Base-by-base conservation (phyloP, 2,113 vertebrate genomes). In the Pycnonotus jocosus region DNA sequence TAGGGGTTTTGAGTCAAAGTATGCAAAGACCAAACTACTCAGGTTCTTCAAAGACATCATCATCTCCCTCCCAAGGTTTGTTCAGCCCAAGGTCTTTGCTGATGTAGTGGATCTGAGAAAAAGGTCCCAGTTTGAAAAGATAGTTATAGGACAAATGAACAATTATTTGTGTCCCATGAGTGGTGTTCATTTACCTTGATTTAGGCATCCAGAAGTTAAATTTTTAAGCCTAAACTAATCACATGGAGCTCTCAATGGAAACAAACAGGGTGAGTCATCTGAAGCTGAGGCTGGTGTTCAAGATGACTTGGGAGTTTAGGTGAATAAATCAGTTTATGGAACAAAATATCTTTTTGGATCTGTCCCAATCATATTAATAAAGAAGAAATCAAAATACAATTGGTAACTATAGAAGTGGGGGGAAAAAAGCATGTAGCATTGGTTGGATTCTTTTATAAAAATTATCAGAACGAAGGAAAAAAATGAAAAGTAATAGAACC, bases 111-210 rank as follows among this genome's bases (percentile, higher is more conserved):
- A 57, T 51, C 37, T 64, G 40, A 61, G 25, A 73, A 9, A 80
- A 94, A 80, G 27, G 22, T 37, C 47, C 5, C 45, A 54, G 30
- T 56, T 35, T 72, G 44, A 79, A 79, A 69, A 91, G 19, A 58
- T 0, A 53, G 15, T n/a, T 65, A 58, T 0, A 58, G 11, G 47
- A 40, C 9, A 71, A 33, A 10, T n/a, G n/a, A 77, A 54, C 2
- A 60, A 45, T 71, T 53, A 50, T 37, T 81, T 79, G 21, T 42
- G 17, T 68, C 61, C 44, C 17, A 13, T 53, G 44, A 60, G 35
- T 7, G 15, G 6, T 11, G 37, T 33, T 65, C 5, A 64, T 72
- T 77, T 77, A 69, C 22, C 27, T 22, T 40, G 42, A 77, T 11
- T 60, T n/a, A 62, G 18, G 11, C 27, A 42, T 50, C 12, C 38